A percentile compares a stretch with the other conserved stretches of the same genome.
Conservation (phyloP, 2,888 invertebrate species). For the Xylota segnis region DNA sequence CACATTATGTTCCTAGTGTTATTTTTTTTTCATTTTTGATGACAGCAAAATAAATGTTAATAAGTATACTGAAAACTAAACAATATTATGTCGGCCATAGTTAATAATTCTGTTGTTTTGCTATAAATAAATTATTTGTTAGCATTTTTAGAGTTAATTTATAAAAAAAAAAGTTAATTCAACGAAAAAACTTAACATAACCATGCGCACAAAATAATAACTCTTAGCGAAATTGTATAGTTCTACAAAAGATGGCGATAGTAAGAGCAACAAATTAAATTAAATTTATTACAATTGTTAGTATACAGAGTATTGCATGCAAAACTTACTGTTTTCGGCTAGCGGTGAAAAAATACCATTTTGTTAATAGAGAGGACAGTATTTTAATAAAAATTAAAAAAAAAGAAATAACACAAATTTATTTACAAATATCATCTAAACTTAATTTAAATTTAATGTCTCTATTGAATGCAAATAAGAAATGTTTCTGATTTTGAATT, state of each 20-base stretch:
- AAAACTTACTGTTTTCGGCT: constrained; percentile 79
- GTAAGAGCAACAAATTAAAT: constrained; percentile 51
- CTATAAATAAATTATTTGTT: constrained; percentile 45
- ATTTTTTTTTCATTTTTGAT: constrained; percentile 35
- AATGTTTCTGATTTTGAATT: background rate
- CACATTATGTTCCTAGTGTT: constrained; percentile 34
- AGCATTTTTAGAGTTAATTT: constrained; percentile 41
- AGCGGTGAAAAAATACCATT: constrained; percentile 77
- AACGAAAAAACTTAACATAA: constrained; percentile 28
- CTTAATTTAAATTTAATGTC: background rate
- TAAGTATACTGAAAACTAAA: constrained; percentile 45
- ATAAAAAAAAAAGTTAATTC: constrained; percentile 4
- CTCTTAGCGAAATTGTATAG: background rate
- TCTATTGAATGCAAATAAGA: background rate
- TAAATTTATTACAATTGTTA: constrained; percentile 39
- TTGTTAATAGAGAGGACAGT: constrained; percentile 67
- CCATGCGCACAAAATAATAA: constrained; percentile 39
- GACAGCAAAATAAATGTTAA: constrained; percentile 69
- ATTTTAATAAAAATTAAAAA: constrained; percentile 56
- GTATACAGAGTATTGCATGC: constrained; percentile 72
- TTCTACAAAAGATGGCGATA: constrained; percentile 42
- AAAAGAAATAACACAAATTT: constrained; percentile 47
- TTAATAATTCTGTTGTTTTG: constrained; percentile 67
- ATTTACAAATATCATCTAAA: constrained; percentile 46
- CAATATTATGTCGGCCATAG: constrained; percentile 35